Percentiles rank a stretch among this genome's conserved stretches.
These are phyloP conservation scores for Clusia tigrina DNA, from an alignment of 2,888 invertebrate genomes.

Conservation along the genomic window DNA sequence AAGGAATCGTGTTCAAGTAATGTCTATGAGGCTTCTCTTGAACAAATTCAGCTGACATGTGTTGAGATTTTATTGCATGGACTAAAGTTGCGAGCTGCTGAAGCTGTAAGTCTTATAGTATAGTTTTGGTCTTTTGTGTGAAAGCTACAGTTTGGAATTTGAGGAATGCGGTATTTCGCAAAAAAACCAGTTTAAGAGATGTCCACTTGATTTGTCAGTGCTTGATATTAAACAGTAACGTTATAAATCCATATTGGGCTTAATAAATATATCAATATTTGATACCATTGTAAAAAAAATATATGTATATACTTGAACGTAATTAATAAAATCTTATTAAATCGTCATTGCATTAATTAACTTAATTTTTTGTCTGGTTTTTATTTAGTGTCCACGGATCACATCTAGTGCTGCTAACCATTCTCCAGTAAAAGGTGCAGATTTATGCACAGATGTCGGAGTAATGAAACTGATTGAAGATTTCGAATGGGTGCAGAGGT, in stretches of 20 bases:
- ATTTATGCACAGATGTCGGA: too few species aligned
- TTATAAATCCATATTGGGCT: too few species aligned
- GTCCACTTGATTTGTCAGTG: not conserved
- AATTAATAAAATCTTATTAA: not conserved
- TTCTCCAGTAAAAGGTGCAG: too few species aligned
- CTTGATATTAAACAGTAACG: too few species aligned
- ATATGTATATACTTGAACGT: too few species aligned
- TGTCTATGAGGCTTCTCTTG: not conserved
- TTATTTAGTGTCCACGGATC: not conserved
- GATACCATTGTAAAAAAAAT: too few species aligned
- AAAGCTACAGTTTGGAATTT: not conserved
- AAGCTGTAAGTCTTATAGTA: not conserved
- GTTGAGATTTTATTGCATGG: not conserved
- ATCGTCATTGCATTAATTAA: not conserved
- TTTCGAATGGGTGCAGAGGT: constrained; percentile 52
- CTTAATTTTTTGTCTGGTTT: not conserved
- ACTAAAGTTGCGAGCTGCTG: not conserved
- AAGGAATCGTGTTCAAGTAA: not conserved
- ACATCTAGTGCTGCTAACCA: not conserved
- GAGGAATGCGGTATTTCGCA: not conserved
- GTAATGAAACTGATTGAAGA: constrained; percentile 52
- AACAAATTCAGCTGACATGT: not conserved
- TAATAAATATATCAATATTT: too few species aligned
- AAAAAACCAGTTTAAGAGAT: not conserved
- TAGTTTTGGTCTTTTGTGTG: not conserved